Percentiles rank a stretch among this genome's conserved stretches.
phyloP scores from a whole-genome alignment of 2,888 invertebrate species.

The Lepidochrysops patricia region DNA sequence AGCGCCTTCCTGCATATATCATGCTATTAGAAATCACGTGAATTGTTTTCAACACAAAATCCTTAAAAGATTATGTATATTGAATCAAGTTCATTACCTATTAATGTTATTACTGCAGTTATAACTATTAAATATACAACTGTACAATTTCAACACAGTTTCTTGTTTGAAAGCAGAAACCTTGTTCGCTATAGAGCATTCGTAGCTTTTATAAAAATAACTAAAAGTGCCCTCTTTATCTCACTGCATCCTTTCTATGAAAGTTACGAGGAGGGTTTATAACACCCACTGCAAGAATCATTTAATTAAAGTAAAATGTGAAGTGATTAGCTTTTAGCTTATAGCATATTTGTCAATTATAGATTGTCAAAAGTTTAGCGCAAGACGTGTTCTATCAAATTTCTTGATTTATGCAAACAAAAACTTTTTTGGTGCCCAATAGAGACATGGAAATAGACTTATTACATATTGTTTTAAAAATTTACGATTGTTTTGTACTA shows the following conservation, averaged over 20 bases:
- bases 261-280: background rate
- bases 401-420: too few species aligned
- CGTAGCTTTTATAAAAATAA: conserved; percentile 5
- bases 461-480: too few species aligned
- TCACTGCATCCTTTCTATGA: conserved; percentile 6
- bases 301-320: background rate
- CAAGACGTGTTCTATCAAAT: too few species aligned
- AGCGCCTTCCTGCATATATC: background rate
- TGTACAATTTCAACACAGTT: background rate
- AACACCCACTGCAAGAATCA: background rate
- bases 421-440: too few species aligned
- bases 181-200: conserved; percentile 1
- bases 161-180: conserved; percentile 11
- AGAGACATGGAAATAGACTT: too few species aligned
- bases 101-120: background rate
- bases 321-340: background rate
- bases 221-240: conserved; percentile 4
- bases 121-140: conserved; percentile 3
- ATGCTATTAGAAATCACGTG: background rate
- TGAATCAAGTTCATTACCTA: background rate
- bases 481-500: too few species aligned
- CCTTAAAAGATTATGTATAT: background rate
- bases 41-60: background rate
- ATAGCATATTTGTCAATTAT: background rate
- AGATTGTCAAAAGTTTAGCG: too few species aligned